These are phyloP conservation scores for Drosophila varians DNA, from an alignment of 1,140 invertebrate species.

Conservation along the genomic window DNA sequence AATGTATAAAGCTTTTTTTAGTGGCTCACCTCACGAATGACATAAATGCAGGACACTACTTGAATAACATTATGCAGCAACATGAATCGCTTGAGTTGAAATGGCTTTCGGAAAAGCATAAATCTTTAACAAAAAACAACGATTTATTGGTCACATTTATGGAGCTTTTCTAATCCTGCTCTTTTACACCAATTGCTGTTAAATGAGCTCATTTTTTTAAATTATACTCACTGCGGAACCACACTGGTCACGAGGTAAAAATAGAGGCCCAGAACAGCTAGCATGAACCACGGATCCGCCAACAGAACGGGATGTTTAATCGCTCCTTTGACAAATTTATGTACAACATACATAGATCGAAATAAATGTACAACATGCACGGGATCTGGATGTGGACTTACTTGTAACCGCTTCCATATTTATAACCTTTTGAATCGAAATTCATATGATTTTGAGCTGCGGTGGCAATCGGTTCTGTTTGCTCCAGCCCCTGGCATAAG, in stretches of 20 bases:
- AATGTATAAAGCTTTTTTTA: no score
- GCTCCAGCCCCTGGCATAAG: conserved; percentile 86
- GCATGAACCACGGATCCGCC: conserved; percentile 83
- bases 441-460: neutral
- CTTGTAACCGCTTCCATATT: conserved; percentile 51
- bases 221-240: conserved; percentile 57
- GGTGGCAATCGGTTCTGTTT: conserved; percentile 7
- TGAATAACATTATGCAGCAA: conserved; percentile 66
- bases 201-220: neutral
- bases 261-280: conserved; percentile 47
- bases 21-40: conserved; percentile 57
- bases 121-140: conserved; percentile 42
- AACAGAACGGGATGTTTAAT: conserved; percentile 42
- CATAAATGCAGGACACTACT: conserved; percentile 65
- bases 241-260: conserved; percentile 46
- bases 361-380: conserved; percentile 5
- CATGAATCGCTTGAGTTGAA: conserved; percentile 61
- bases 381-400: no score
- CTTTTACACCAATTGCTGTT: neutral
- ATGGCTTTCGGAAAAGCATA: conserved; percentile 61
- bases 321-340: neutral
- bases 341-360: conserved; percentile 13
- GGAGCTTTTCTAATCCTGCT: neutral
- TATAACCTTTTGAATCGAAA: neutral
- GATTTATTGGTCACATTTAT: conserved; percentile 8